These are phyloP conservation scores for Meteorus colon DNA, from an alignment of 2,888 invertebrate genomes.

Conservation along the genomic window DNA sequence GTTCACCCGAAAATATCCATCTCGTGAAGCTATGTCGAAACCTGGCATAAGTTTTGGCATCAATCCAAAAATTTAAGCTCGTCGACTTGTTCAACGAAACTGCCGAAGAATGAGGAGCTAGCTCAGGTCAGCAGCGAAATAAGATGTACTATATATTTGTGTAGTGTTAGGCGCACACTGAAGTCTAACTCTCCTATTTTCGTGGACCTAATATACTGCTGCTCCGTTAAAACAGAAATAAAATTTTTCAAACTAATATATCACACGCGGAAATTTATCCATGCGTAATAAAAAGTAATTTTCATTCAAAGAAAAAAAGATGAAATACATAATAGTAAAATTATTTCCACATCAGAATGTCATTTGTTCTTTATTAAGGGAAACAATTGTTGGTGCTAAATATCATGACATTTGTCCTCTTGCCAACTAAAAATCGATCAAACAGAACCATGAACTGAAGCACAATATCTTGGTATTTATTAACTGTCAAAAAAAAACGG, in stretches of 20 bases:
- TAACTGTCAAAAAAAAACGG: background rate
- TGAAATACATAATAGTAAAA: too few relatives aligned
- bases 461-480: background rate
- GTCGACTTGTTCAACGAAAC: slow-evolving; percentile 38
- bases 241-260: background rate
- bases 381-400: background rate
- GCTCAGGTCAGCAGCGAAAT: slow-evolving; percentile 51
- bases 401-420: background rate
- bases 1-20: slow-evolving; percentile 71
- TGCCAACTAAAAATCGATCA: slow-evolving; percentile 12
- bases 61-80: slow-evolving; percentile 61
- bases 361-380: background rate
- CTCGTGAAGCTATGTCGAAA: slow-evolving; percentile 70
- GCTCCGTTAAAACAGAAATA: background rate
- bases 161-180: slow-evolving; percentile 45
- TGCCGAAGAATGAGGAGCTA: slow-evolving; percentile 12
- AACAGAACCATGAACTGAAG: background rate
- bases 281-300: background rate
- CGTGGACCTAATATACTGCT: background rate
- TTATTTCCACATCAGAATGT: background rate
- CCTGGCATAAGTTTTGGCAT: slow-evolving; percentile 71
- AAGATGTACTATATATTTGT: slow-evolving; percentile 29
- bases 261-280: background rate
- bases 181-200: slow-evolving; percentile 37
- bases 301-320: too few relatives aligned